Evolutionary conservation across 2,888 invertebrate species (phyloP).

Genomic region (Leistus spinibarbis): DNA sequence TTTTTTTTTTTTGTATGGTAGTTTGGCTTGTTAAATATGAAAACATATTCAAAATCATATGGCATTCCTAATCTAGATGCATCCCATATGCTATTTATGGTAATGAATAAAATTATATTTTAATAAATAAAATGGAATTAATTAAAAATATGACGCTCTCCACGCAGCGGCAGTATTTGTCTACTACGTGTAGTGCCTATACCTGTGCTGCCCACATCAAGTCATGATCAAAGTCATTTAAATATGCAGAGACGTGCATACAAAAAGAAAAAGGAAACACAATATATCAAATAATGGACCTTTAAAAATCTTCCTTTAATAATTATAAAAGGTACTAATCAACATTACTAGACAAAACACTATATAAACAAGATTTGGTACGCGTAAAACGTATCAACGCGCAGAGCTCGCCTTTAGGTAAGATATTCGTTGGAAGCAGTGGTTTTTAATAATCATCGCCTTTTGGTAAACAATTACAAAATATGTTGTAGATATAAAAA

Average conservation of each 20-base stretch:
- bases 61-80: not conserved
- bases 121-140: slow-evolving; percentile 1
- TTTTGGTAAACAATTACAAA: too few relatives aligned
- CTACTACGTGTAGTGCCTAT: not conserved
- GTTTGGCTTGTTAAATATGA: not conserved
- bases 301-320: not conserved
- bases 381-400: too few relatives aligned
- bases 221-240: not conserved
- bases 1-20: too few relatives aligned
- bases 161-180: slow-evolving; percentile 1
- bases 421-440: too few relatives aligned
- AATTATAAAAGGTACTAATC: not conserved
- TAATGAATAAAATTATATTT: not conserved
- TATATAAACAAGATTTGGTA: too few relatives aligned
- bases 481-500: too few relatives aligned
- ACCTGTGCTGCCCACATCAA: slow-evolving; percentile 1
- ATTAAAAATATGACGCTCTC: not conserved
- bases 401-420: too few relatives aligned
- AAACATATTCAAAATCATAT: not conserved
- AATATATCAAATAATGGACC: not conserved
- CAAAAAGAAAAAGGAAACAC: not conserved
- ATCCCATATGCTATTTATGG: not conserved
- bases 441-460: too few relatives aligned
- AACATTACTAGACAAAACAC: not conserved
- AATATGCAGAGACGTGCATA: slow-evolving; percentile 1